Base-by-base conservation (phyloP, 92 coral and sea anemone genomes). In the Heteractis magnifica region DNA sequence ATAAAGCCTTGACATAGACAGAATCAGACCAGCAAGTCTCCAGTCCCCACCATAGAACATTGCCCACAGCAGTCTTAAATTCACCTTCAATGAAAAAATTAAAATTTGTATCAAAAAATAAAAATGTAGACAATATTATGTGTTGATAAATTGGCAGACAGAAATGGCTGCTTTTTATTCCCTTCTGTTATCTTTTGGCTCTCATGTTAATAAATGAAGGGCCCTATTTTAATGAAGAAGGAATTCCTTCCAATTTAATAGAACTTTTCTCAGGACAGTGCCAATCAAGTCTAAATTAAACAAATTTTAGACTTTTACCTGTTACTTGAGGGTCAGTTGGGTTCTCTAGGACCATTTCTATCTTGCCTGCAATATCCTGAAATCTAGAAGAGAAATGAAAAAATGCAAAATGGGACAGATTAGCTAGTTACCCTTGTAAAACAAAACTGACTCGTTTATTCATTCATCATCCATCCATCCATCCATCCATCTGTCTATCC, bases 281-380 rank as follows among this genome's bases (percentile, higher is more conserved):
- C 44, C 44, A 34, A 34, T 34, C 44, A 34, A 34, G 2, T 34
- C 44, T 34, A 34, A 34, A 26, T 26, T 26, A 26, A 34, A 34
- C 44, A 34, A 34, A 34, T 0, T 34, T 34, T 34, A 34, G 44
- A 34, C 6, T 56, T 12, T 8, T 81, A 90, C 87, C 91, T 89
- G 91, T 78, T 65, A 51, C 41, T 16, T 74, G 19, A 23, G 49
- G 60, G 20, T 85, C 90, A 15, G 90, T 83, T 55, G 93, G 92
- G 41, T 81, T 48, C 51, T 80, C 86, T 49, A 97, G 80, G 6
- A 94, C 86, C 16, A 78, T 92, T 86, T 97, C 99, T 52, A 97
- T 79, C 78, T 88, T 94, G 10, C 94, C 97, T 2, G 93, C 99
- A 65, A 97, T 94, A 80, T 97, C 99, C 82, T 97, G 99, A 84